Evolutionary conservation across 2,888 invertebrate genomes (phyloP).

Genomic region (Eupeodes luniger): DNA sequence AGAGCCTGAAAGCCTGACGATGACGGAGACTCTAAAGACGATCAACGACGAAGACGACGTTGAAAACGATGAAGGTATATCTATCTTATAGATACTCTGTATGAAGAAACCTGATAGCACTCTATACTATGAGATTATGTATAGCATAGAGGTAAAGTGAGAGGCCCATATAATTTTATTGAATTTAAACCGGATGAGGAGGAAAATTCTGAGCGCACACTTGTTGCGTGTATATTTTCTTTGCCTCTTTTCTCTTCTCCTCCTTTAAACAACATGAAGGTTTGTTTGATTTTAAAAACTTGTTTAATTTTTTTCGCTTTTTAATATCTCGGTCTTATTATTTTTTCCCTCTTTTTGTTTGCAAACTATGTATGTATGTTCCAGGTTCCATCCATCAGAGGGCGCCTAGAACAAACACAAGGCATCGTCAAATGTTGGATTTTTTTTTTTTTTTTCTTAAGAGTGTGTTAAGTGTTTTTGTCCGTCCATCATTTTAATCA

Average conservation of each 20-base stretch:
- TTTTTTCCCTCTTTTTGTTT: not conserved
- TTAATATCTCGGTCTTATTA: not conserved
- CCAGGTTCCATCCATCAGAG: slow-evolving; percentile 4
- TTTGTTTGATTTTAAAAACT: slow-evolving; percentile 18
- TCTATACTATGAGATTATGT: not conserved
- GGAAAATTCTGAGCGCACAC: slow-evolving; percentile 51
- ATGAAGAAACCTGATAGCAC: slow-evolving; percentile 33
- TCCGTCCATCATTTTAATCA: not conserved
- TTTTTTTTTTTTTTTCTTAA: not conserved
- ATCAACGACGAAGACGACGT: no score
- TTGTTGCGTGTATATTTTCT: slow-evolving; percentile 43
- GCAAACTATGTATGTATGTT: not conserved
- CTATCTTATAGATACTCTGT: not conserved
- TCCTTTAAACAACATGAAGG: not conserved
- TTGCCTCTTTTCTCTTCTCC: not conserved
- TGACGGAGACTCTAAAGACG: not conserved
- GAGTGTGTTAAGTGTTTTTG: slow-evolving; percentile 5
- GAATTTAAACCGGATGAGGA: slow-evolving; percentile 59
- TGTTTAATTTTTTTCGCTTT: not conserved
- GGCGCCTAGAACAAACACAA: slow-evolving; percentile 23
- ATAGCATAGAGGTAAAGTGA: slow-evolving; percentile 14
- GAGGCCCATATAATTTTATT: slow-evolving; percentile 48
- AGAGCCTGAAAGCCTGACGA: slow-evolving; percentile 3
- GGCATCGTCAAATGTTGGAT: not conserved
- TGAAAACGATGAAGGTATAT: no score